Evolutionary conservation across 2,888 invertebrate genomes (phyloP).

Genomic region (Drosophila longiperda): DNA sequence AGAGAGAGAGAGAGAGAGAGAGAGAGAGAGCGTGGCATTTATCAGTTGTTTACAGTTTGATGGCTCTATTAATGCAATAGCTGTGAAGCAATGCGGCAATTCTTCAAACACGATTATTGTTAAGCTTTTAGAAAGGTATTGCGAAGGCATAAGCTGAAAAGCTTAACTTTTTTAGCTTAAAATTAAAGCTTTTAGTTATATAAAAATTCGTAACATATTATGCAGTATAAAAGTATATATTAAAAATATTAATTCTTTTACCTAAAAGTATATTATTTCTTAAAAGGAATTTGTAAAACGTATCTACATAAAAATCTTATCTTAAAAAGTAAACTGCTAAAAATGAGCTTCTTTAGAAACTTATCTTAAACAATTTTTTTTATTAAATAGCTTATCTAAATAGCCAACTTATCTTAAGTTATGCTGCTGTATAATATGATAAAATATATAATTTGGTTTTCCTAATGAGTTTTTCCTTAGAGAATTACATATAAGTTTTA

Average conservation of each 20-base stretch:
- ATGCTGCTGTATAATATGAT: no score
- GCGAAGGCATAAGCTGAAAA: not conserved
- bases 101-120: not conserved
- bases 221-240: no score
- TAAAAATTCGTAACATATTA: not conserved
- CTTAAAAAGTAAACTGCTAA: not conserved
- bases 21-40: constrained; percentile 11
- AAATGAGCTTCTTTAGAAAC: not conserved
- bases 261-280: no score
- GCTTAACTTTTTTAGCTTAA: not conserved
- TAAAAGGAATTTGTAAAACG: no score
- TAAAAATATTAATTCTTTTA: no score
- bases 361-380: not conserved
- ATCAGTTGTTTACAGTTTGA: constrained; percentile 28
- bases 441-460: no score
- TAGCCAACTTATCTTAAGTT: no score
- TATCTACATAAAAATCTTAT: not conserved
- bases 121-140: not conserved
- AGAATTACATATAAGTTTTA: not conserved
- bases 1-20: not conserved
- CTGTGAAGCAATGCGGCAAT: not conserved
- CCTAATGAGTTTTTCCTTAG: not conserved
- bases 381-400: no score
- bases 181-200: no score
- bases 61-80: constrained; percentile 4